These are phyloP conservation scores for Columba janthina DNA, from an alignment of 2,113 vertebrate genomes.

Conservation along the genomic window DNA sequence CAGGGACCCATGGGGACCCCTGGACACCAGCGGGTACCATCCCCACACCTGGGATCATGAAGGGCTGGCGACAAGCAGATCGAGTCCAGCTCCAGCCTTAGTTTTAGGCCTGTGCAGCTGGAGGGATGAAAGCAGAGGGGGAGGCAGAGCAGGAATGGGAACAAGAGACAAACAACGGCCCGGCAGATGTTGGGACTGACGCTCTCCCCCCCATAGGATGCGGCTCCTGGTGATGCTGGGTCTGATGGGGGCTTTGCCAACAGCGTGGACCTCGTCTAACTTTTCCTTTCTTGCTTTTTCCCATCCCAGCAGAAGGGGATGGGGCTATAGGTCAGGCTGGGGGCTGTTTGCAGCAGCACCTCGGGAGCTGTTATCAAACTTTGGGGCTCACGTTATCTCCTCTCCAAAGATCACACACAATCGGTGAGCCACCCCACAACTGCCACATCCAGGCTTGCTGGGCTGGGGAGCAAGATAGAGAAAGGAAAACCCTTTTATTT, in stretches of 20 bases:
- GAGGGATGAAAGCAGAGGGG: constrained; percentile 2
- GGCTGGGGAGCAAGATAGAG: neutral
- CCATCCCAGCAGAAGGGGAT: rapidly evolving
- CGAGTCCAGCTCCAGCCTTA: neutral
- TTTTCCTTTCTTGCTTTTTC: neutral
- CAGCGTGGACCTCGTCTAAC: neutral
- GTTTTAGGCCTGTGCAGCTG: constrained; percentile 31
- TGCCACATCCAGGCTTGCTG: neutral
- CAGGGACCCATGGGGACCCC: neutral
- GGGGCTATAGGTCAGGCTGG: neutral
- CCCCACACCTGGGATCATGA: neutral
- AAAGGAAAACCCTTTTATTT: neutral
- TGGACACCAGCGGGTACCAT: too few species aligned
- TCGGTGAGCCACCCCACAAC: neutral
- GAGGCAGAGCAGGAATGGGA: neutral
- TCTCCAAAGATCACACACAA: neutral
- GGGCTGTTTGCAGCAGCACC: too few species aligned
- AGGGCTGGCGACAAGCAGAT: neutral
- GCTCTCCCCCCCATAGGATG: constrained; percentile 8
- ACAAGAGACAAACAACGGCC: constrained; percentile 17
- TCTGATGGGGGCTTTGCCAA: neutral
- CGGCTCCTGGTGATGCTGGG: too few species aligned
- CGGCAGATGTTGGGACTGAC: constrained; percentile 34
- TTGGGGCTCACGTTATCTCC: neutral
- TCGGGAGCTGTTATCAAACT: neutral